phyloP scores from a whole-genome alignment of 30 jellyfish, hydroid and myxozoan species.

The Rhopilema esculentum region DNA sequence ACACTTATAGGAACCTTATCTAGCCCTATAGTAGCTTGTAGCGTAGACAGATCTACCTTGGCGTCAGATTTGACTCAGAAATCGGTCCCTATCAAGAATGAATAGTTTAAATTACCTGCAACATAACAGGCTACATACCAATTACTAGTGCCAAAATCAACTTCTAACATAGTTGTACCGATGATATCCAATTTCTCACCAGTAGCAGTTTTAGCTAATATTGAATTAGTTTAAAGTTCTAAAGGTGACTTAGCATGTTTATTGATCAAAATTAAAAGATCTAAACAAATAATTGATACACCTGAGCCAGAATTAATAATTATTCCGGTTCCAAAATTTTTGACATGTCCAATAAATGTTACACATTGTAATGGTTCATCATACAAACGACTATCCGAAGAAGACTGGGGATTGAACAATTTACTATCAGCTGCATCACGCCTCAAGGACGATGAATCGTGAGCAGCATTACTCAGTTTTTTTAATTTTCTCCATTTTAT shows the following conservation, averaged over 20 bases:
- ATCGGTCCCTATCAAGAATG: slow-evolving; percentile 44
- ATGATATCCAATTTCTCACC: slow-evolving; percentile 44
- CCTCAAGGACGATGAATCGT: too few relatives aligned
- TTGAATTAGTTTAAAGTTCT: not conserved
- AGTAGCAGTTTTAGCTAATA: slow-evolving; percentile 36
- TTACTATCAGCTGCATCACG: too few relatives aligned
- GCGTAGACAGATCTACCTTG: not conserved
- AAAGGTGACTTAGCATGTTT: slow-evolving; percentile 42
- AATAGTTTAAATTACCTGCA: slow-evolving; percentile 16
- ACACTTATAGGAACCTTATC: slow-evolving; percentile 20
- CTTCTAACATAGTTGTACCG: slow-evolving; percentile 37
- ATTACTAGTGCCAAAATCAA: slow-evolving; percentile 18
- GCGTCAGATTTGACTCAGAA: slow-evolving; percentile 7
- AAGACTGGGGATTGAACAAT: too few relatives aligned
- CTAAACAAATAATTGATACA: slow-evolving; percentile 10
- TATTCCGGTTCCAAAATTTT: slow-evolving; percentile 27
- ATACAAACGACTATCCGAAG: too few relatives aligned
- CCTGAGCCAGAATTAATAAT: slow-evolving; percentile 59
- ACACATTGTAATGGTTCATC: too few relatives aligned
- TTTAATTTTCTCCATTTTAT: too few relatives aligned
- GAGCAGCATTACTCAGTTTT: too few relatives aligned
- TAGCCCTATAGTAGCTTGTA: slow-evolving; percentile 27
- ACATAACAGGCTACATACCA: slow-evolving; percentile 48
- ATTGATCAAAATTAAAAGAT: slow-evolving; percentile 34
- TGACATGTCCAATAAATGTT: slow-evolving; percentile 30